Evolutionary conservation across 2,113 vertebrate genomes (phyloP).

Genomic region (Lepidothrix coronata): DNA sequence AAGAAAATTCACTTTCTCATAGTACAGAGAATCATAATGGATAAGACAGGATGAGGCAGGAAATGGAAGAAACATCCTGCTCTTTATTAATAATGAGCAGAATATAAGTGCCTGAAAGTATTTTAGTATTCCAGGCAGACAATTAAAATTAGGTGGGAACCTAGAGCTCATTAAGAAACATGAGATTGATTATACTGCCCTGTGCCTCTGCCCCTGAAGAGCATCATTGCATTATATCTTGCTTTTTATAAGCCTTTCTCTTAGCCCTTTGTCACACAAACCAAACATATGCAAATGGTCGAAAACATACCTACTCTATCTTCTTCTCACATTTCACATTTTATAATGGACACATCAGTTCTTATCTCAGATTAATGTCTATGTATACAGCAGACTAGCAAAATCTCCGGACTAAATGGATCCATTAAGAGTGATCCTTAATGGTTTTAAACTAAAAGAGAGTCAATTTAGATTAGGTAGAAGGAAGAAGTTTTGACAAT

Average conservation of each 20-base stretch:
- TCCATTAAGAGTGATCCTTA: slow-evolving; percentile 16
- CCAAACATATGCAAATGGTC: neutral
- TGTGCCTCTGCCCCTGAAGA: neutral
- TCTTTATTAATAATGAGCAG: slow-evolving; percentile 35
- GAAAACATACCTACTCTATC: neutral
- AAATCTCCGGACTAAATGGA: slow-evolving; percentile 10
- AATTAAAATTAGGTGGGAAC: slow-evolving; percentile 42
- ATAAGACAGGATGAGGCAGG: neutral
- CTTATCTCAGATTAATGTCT: slow-evolving; percentile 1
- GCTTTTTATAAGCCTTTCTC: slow-evolving; percentile 15
- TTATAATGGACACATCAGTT: slow-evolving; percentile 2
- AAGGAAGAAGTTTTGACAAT: neutral
- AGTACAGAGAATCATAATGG: neutral
- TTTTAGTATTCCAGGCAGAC: slow-evolving; percentile 34
- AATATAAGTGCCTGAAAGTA: slow-evolving; percentile 5
- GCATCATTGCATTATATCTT: neutral
- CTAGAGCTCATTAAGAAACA: slow-evolving; percentile 37
- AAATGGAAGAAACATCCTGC: neutral
- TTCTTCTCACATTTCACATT: slow-evolving; percentile 31
- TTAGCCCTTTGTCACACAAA: neutral
- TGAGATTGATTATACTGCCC: slow-evolving; percentile 5
- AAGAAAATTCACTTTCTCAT: neutral
- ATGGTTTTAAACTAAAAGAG: neutral
- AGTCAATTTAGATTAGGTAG: neutral
- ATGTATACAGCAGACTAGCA: neutral